Conservation (phyloP, 2,113 vertebrate species). For the Pluvialis apricaria region DNA sequence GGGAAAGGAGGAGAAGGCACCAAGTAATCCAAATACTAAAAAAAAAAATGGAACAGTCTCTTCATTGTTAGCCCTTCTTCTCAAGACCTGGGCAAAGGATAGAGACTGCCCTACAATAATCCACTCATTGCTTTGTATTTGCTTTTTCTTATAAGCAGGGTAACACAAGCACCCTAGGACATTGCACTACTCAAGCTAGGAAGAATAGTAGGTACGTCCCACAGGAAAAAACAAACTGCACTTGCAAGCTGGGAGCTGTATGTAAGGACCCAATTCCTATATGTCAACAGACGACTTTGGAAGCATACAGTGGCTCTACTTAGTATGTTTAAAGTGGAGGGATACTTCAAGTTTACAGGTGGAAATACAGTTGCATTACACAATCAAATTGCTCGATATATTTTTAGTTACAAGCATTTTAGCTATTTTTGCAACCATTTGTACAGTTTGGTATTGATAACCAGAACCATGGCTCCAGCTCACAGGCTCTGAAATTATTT, state of each 20-base stretch:
- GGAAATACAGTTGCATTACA: background rate
- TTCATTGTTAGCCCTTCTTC: background rate
- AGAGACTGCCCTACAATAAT: background rate
- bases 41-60: background rate
- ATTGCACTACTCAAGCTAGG: background rate
- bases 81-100: background rate
- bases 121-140: background rate
- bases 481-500: slow-evolving; percentile 10
- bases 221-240: background rate
- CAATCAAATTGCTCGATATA: background rate
- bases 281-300: background rate
- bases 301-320: background rate
- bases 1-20: background rate
- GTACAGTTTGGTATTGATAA: background rate
- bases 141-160: background rate
- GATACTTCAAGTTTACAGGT: background rate
- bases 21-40: background rate
- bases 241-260: background rate
- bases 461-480: background rate
- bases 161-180: background rate
- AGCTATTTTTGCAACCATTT: background rate
- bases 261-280: background rate
- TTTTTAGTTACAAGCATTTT: slow-evolving; percentile 24
- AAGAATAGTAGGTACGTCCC: background rate
- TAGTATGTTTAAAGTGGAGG: background rate